phyloP scores from a whole-genome alignment of 2,888 invertebrate genomes.

The Orthosia gracilis region DNA sequence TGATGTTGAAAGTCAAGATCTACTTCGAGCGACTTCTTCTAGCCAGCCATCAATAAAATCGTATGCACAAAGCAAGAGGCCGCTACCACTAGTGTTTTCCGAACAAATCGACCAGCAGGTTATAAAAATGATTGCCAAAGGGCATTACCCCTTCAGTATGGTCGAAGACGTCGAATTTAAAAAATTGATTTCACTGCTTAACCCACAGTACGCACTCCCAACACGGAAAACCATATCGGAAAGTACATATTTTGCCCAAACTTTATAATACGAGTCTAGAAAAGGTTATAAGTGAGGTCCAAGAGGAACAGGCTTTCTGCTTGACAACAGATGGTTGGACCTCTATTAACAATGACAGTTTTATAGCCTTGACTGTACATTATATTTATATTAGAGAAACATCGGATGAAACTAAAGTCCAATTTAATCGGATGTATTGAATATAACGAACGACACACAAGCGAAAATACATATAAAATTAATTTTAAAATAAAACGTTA shows the following conservation, averaged over 20 bases:
- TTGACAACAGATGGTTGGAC: too few relatives aligned
- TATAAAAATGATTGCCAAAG: slow-evolving; percentile 56
- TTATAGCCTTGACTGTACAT: too few relatives aligned
- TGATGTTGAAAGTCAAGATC: slow-evolving; percentile 8
- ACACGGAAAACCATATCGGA: slow-evolving; percentile 60
- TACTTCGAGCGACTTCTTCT: slow-evolving; percentile 6
- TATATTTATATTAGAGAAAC: too few relatives aligned
- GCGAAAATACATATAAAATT: too few relatives aligned
- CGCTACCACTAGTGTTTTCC: slow-evolving; percentile 6
- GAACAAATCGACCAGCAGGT: slow-evolving; percentile 50
- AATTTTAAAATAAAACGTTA: too few relatives aligned
- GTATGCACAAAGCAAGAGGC: slow-evolving; percentile 5
- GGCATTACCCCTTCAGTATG: slow-evolving; percentile 51
- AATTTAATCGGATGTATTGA: slow-evolving; percentile 28
- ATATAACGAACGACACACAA: slow-evolving; percentile 28
- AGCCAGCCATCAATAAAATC: slow-evolving; percentile 10
- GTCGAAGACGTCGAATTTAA: slow-evolving; percentile 59
- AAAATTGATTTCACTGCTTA: slow-evolving; percentile 51
- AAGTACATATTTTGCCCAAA: slow-evolving; percentile 57
- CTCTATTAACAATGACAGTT: too few relatives aligned
- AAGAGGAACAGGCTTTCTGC: too few relatives aligned
- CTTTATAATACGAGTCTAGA: slow-evolving; percentile 44
- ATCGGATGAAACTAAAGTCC: too few relatives aligned
- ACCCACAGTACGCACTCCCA: slow-evolving; percentile 55
- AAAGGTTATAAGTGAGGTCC: too few relatives aligned